Percentiles rank a stretch among this genome's conserved stretches.
phyloP scores from a whole-genome alignment of 2,797 vertebrate species.

The Ptychobarbus kaznakovi region DNA sequence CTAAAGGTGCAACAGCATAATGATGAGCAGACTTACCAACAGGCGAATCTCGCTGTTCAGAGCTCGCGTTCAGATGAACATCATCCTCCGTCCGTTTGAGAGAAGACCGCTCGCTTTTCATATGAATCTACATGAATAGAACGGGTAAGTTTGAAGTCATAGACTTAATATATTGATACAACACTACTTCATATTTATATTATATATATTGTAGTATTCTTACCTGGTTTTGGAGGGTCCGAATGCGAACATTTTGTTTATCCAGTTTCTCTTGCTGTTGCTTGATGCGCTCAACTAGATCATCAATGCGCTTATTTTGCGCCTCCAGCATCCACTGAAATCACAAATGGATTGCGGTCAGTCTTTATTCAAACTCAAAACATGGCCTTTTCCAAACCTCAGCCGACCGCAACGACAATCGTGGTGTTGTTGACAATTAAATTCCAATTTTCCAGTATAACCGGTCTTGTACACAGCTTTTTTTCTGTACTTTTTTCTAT shows the following conservation, averaged over 20 bases:
- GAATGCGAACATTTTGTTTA: constrained; percentile 91
- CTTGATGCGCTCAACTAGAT: constrained; percentile 87
- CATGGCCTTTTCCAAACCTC: background rate
- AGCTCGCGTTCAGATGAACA: constrained; percentile 42
- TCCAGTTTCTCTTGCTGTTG: constrained; percentile 93
- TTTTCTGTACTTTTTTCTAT: background rate
- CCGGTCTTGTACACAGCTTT: background rate
- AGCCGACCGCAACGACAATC: background rate
- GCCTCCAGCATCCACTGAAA: constrained; percentile 84
- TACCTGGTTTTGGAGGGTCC: constrained; percentile 90
- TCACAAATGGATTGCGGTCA: background rate
- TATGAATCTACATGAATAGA: constrained; percentile 68
- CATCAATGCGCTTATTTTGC: constrained; percentile 88
- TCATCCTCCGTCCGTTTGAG: constrained; percentile 56
- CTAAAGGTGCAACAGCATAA: background rate
- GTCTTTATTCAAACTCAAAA: background rate
- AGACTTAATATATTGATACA: background rate
- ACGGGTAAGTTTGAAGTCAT: background rate
- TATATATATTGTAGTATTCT: background rate
- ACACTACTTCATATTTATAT: background rate
- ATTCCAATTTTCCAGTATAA: background rate
- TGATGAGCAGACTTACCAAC: constrained; percentile 69
- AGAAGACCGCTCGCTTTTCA: constrained; percentile 65
- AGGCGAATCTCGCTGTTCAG: constrained; percentile 77
- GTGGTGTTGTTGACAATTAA: background rate